Evolutionary conservation across 2,888 invertebrate genomes (phyloP), one percentile per base, ranked within the genome.

Genomic region (Dolichomitus sp.): DNA sequence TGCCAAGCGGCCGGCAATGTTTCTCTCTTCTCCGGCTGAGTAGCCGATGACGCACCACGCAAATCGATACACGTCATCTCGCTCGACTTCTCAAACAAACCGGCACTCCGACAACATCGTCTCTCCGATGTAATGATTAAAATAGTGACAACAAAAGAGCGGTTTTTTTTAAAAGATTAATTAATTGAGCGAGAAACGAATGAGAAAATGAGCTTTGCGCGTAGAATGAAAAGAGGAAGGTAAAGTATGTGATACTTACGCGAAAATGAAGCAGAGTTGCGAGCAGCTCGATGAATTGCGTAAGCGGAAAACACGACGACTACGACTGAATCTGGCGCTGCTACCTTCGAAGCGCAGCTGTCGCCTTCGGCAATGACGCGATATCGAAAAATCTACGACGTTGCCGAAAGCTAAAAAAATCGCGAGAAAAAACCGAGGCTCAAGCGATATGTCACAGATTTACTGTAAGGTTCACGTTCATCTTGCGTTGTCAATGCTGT

Each of bases 311-410:
- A 69, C 1, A 19, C 19, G 50, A 27, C n/a, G 11, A 23, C 19
- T 23, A 9, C 23, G 54, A n/a, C 17, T 37, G 19, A 27, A 17
- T 27, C 57, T 42, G 54, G 27, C 42, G 40, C 40, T 54, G 33
- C 6, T 27, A 17, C 12, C 17, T 12, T 54, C 57, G 57, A 59
- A 19, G 40, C 40, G 42, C 52, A 70, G 69, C 69, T 68, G 68
- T 68, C 69, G 69, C 52, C 17, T 19, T 17, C n/a, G 40, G 37
- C 61, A 54, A 79, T 72, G 76, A 70, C 57, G 76, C 68, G 37
- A 23, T 23, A 65, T 30, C 42, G 59, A 76, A 76, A 78, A 69
- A 76, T 75, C 63, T 75, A 42, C 75, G 69, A 54, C 75, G 52
- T 27, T 48, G 30, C 68, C 30, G 19, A 33, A 23, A 37, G 33